phyloP scores from a whole-genome alignment of 2,888 invertebrate genomes.

The Stenchaetothrips biformis region DNA sequence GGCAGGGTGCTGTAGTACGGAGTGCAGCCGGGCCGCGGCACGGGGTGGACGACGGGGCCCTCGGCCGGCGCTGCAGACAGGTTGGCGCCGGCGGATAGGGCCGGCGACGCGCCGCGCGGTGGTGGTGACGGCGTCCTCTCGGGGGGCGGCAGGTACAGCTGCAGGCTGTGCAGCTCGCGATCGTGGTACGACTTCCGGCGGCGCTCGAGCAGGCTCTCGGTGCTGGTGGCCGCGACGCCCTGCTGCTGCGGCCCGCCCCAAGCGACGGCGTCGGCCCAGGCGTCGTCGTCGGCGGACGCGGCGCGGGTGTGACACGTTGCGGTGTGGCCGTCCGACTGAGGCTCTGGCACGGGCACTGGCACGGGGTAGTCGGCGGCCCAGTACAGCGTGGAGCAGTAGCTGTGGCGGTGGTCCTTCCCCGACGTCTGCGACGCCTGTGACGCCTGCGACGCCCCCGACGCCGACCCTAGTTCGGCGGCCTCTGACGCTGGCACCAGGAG shows the following conservation, averaged over 20 bases:
- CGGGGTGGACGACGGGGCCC: neutral
- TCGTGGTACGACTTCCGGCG: slow-evolving; percentile 15
- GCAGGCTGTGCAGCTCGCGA: slow-evolving; percentile 14
- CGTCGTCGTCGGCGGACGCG: neutral
- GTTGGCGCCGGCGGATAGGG: neutral
- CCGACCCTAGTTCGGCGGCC: neutral
- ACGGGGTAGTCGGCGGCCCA: neutral
- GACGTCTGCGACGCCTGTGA: neutral
- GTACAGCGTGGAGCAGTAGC: slow-evolving; percentile 17
- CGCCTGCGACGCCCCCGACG: neutral
- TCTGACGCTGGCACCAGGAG: neutral
- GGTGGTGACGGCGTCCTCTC: neutral
- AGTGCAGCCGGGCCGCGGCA: slow-evolving; percentile 1
- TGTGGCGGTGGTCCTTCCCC: neutral
- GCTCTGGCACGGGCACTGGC: neutral
- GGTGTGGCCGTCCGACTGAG: neutral
- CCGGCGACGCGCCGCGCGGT: neutral
- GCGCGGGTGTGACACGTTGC: neutral
- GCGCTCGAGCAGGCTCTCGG: neutral
- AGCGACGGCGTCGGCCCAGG: neutral
- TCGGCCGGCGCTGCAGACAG: neutral
- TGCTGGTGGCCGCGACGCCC: neutral
- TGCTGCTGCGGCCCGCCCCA: neutral
- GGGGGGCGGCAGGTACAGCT: slow-evolving; percentile 12
- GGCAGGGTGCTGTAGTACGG: neutral